These are phyloP conservation scores for Cromileptes altivelis DNA, from an alignment of 2,113 vertebrate genomes.

Conservation along the genomic window DNA sequence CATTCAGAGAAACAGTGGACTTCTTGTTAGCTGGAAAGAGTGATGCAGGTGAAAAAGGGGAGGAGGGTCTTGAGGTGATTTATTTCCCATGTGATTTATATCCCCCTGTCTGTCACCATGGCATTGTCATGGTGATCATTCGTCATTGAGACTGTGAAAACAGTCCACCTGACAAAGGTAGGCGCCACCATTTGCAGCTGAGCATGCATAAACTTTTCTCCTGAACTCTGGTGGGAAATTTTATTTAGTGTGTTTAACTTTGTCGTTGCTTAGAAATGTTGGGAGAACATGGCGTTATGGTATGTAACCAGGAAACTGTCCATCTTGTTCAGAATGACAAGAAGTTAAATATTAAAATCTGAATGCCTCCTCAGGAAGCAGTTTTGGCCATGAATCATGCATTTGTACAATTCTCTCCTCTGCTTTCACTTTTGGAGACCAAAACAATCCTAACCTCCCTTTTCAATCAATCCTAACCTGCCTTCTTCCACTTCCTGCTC, in stretches of 20 bases:
- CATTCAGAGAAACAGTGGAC: constrained; percentile 56
- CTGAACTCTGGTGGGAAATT: constrained; percentile 24
- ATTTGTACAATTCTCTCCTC: constrained; percentile 29
- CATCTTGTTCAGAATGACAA: constrained; percentile 22
- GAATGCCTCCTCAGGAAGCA: constrained; percentile 25
- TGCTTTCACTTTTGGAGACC: constrained; percentile 8
- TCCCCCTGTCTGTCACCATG: constrained; percentile 54
- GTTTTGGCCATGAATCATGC: constrained; percentile 17
- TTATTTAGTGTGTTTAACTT: background rate
- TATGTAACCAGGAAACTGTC: constrained; percentile 34
- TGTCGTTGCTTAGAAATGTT: background rate
- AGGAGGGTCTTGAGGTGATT: constrained; percentile 53
- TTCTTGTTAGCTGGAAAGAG: constrained; percentile 64
- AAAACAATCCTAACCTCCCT: constrained; percentile 42
- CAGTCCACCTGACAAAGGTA: constrained; percentile 61
- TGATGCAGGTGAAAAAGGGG: constrained; percentile 64
- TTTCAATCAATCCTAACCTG: constrained; percentile 48
- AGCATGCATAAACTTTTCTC: constrained; percentile 25
- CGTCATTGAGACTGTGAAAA: constrained; percentile 63
- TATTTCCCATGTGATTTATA: constrained; percentile 67
- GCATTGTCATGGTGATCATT: constrained; percentile 68
- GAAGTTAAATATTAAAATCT: constrained; percentile 26
- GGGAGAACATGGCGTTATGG: background rate
- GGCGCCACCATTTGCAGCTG: constrained; percentile 51
- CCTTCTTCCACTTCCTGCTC: constrained; percentile 49